phyloP scores from a whole-genome alignment of 2,113 vertebrate species.

The Chroicocephalus ridibundus region DNA sequence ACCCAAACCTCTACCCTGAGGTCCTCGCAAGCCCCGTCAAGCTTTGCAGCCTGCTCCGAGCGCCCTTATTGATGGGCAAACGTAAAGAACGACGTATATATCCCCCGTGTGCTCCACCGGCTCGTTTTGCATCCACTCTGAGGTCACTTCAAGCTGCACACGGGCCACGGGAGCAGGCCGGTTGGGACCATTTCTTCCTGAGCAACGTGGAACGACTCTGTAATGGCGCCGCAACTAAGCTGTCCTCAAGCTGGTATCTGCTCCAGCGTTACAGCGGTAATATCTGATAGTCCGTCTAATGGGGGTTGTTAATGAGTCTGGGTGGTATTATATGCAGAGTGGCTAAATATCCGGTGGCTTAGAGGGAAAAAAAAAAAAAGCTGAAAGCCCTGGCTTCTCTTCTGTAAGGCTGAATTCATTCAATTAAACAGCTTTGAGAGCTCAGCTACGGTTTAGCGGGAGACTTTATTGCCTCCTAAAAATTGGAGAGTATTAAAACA shows the following conservation, averaged over 20 bases:
- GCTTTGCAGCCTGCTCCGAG: not conserved
- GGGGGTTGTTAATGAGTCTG: constrained; percentile 38
- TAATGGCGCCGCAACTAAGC: not conserved
- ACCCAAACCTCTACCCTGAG: not conserved
- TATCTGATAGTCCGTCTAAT: not conserved
- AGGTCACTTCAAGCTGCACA: not conserved
- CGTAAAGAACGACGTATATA: not conserved
- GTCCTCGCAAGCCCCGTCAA: not conserved
- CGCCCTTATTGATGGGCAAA: not conserved
- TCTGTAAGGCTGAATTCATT: constrained; percentile 75
- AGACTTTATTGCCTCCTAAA: constrained; percentile 69
- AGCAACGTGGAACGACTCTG: not conserved
- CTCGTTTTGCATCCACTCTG: not conserved
- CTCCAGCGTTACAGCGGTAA: not conserved
- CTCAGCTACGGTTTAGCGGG: constrained; percentile 62
- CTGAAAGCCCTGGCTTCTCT: constrained; percentile 72
- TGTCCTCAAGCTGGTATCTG: not conserved
- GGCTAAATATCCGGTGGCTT: constrained; percentile 75
- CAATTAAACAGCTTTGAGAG: constrained; percentile 76
- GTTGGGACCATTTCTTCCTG: not conserved
- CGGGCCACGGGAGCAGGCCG: not conserved
- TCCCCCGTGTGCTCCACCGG: not conserved
- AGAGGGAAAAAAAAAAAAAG: constrained; percentile 51
- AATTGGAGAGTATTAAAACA: constrained; percentile 67
- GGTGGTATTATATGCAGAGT: constrained; percentile 60